Base-by-base conservation (phyloP, 2,888 invertebrate species). In the Apantesis nais region DNA sequence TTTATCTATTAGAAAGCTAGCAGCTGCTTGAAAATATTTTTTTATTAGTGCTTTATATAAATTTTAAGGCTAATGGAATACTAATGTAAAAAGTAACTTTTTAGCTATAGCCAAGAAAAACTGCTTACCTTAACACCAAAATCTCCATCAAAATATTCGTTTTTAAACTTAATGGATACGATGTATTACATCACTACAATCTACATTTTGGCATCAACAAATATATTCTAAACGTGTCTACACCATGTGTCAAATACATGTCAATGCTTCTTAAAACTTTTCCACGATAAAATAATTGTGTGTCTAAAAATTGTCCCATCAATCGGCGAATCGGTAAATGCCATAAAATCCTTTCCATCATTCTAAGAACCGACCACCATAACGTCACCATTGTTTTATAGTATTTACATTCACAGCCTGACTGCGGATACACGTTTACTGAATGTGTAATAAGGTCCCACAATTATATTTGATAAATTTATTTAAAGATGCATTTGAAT, bases 381-480 rank as follows among this genome's bases (percentile, higher is more conserved):
- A 93, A 90, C 90, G 88, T 90, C 88, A 90, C 93, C 90, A 94
- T 94, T 94, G 94, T 94, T 83, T 90, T 88, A 83, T 81, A 81
- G 85, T 84, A 92, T 95, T 93, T 92, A 90, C 89, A 95, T 95
- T 90, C 94, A 86, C 76, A 79, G 69, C 86, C 80, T 82, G 88
- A 91, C 90, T 91, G 86, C 94, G 94, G 94, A 94, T 94, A 93
- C 93, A 89, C 94, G 92, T 82, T 86, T 79, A 75, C 85, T 89
- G 94, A 94, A 95, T 95, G 86, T 88, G 81, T 92, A 94, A 94
- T 93, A 92, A 82, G 93, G 89, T 94, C 94, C 90, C 94, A 94
- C 94, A 94, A 93, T 93, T 93, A 93, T 94, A 93, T 93, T 93
- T 94, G 92, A 93, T 93, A 93, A 93, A 92, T 93, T 91, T 92